Evolutionary conservation across 2,888 invertebrate genomes (phyloP), one percentile per base, ranked within the genome.

Genomic region (Drosophila anomalata): DNA sequence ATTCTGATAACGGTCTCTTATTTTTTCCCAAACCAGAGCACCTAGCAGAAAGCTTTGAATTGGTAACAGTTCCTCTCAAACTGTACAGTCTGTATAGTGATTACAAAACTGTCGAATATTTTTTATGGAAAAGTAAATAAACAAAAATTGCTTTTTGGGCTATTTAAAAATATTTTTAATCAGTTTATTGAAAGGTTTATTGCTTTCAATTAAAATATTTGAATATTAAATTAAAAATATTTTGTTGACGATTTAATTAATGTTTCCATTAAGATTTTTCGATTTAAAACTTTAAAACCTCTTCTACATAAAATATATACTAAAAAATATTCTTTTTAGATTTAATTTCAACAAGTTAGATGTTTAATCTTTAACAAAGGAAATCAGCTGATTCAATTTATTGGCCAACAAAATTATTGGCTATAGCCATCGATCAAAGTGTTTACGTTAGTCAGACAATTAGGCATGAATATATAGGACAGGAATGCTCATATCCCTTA

Each of bases 401-500:
- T 24, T 17, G 29, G 8, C 22, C 22, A 9, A 50, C 42, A 26
- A 42, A 20, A 12, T 5, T 26, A 33, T 42, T 26, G 11, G 61
- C 14, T 33, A 17, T 12, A 61, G 11, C 62, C 29, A 63, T 63
- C 63, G 65, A 65, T 66, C 46, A 65, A 54, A 46, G 29, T 65
- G 51, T 44, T 63, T 51, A 7, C 42, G 50, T 51, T 44, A 41
- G 52, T 29, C 66, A 65, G 63, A 63, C 65, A 46, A n/a, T 39
- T n/a, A 11, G 36, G 65, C 52, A 63, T 36, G n/a, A 33, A 6
- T 41, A 44, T 33, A 33, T 39, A 14, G 46, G 51, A 36, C 22
- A 9, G 14, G n/a, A 42, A 66, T 31, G 20, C 22, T 46, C 26
- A 29, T 63, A 63, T 65, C 52, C 22, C 36, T 53, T 53, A 53